Evolutionary conservation across 2,113 vertebrate genomes (phyloP).

Genomic region (Campylorhamphus procurvoides): DNA sequence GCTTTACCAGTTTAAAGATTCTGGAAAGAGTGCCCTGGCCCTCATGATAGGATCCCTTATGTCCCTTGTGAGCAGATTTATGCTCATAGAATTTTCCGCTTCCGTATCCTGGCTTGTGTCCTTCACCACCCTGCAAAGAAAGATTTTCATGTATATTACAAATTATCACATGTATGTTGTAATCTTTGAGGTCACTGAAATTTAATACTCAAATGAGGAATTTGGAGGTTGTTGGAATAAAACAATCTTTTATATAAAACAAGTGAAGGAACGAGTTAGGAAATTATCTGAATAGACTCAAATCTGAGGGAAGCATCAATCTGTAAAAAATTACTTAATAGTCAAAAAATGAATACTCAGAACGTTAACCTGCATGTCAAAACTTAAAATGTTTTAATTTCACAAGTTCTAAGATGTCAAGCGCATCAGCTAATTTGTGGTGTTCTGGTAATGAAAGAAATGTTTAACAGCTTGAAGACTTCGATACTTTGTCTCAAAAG

Average conservation of each 20-base stretch:
- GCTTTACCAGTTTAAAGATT: conserved; percentile 97
- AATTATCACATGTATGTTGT: background rate
- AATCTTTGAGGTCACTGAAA: background rate
- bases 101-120: conserved; percentile 80
- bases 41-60: conserved; percentile 87
- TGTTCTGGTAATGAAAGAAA: background rate
- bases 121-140: conserved; percentile 79
- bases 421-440: background rate
- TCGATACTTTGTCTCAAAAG: conserved; percentile 7
- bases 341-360: background rate
- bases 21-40: conserved; percentile 92
- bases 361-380: background rate
- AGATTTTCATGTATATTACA: conserved; percentile 25
- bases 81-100: conserved; percentile 77
- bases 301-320: background rate
- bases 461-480: background rate
- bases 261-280: background rate
- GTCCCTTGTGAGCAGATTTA: conserved; percentile 83
- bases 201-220: background rate
- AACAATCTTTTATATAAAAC: background rate
- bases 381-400: background rate
- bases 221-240: background rate
- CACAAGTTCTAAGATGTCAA: background rate
- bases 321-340: conserved; percentile 34
- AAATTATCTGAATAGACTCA: background rate